Evolutionary conservation across 1,140 invertebrate genomes (phyloP).

Genomic region (Ditylenchus dipsaci): DNA sequence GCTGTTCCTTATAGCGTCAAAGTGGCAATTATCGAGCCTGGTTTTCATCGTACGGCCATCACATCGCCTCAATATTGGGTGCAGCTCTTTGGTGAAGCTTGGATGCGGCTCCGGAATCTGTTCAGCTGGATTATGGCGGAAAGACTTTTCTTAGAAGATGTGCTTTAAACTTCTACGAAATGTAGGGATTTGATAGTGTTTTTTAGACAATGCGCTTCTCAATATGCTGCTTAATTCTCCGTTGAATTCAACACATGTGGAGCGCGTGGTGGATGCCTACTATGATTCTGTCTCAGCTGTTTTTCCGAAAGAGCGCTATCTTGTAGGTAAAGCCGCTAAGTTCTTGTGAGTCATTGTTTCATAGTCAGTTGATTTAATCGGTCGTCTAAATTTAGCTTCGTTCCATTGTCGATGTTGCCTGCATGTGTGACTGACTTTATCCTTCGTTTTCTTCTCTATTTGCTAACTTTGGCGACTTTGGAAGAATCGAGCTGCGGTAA

Average conservation of each 20-base stretch:
- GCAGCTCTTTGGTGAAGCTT: constrained; percentile 39
- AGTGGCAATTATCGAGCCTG: constrained; percentile 44
- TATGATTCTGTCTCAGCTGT: constrained; percentile 48
- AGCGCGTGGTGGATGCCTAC: constrained; percentile 50
- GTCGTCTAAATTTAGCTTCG: neutral
- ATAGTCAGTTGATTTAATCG: neutral
- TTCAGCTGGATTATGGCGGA: constrained; percentile 43
- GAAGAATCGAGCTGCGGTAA: too few relatives aligned
- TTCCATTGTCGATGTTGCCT: neutral
- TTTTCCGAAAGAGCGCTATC: constrained; percentile 43
- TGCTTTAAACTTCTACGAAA: too few relatives aligned
- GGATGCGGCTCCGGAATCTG: constrained; percentile 32
- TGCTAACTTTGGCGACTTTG: too few relatives aligned
- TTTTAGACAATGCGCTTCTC: too few relatives aligned
- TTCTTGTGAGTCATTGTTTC: neutral
- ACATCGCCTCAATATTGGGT: constrained; percentile 39
- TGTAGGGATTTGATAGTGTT: too few relatives aligned
- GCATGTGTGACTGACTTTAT: constrained; percentile 2
- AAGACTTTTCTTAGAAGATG: constrained; percentile 1
- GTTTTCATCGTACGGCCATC: constrained; percentile 34
- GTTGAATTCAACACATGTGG: constrained; percentile 33
- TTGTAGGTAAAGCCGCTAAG: neutral
- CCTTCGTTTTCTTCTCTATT: too few relatives aligned
- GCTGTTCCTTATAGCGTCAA: constrained; percentile 37
- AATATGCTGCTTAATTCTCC: too few relatives aligned